Evolutionary conservation across 1,140 invertebrate species (phyloP).

Genomic region (Dysdera silvatica): DNA sequence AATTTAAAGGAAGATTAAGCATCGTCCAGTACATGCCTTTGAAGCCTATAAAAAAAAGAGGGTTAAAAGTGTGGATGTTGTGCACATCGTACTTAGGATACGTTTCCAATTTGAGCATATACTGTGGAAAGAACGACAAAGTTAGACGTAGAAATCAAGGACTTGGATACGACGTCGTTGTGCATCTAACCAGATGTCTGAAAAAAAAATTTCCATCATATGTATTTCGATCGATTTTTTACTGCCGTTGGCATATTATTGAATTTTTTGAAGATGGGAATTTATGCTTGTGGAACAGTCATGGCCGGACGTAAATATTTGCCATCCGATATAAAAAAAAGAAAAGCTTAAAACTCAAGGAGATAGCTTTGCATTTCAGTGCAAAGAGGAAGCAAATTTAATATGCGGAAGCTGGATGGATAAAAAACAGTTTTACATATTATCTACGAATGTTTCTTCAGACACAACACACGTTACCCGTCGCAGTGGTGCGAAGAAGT

Average conservation of each 20-base stretch:
- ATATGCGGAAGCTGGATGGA: background rate
- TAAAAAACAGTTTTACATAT: background rate
- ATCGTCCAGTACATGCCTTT: background rate
- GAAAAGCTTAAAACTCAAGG: background rate
- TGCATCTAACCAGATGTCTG: background rate
- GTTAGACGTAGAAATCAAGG: background rate
- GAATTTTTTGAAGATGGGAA: background rate
- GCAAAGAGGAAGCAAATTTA: background rate
- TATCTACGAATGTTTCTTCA: background rate
- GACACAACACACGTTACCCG: background rate
- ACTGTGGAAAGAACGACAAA: background rate
- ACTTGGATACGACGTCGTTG: background rate
- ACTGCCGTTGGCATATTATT: background rate
- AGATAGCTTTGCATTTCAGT: background rate
- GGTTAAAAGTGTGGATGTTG: background rate
- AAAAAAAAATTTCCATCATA: background rate
- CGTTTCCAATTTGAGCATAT: background rate
- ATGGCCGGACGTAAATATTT: background rate
- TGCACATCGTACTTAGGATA: background rate
- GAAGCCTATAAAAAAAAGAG: background rate
- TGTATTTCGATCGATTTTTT: slow-evolving; percentile 7
- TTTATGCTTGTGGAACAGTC: background rate
- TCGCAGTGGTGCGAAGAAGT: background rate
- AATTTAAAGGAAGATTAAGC: background rate
- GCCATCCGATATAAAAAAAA: background rate